Conservation (phyloP, 2,797 vertebrate species). For the Typhlichthys subterraneus region DNA sequence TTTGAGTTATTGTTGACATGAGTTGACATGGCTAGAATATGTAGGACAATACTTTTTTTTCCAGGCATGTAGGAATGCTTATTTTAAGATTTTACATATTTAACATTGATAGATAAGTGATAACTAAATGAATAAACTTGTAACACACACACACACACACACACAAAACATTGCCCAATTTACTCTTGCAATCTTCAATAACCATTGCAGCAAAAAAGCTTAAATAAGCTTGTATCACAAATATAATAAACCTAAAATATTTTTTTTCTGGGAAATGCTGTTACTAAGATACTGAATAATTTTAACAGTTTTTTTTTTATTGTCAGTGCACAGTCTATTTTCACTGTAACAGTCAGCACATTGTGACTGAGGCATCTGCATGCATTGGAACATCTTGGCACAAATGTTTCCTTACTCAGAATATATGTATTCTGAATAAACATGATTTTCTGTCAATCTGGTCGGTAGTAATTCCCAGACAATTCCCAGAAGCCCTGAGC, state of each 20-base stretch:
- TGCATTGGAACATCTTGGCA: conserved; percentile 7
- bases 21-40: not conserved
- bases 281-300: not conserved
- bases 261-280: not conserved
- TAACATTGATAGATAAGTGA: conserved; percentile 2
- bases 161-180: not conserved
- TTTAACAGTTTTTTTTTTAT: conserved; percentile 3
- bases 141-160: not conserved
- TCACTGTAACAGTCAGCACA: not conserved
- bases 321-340: not conserved
- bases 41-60: not conserved
- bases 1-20: not conserved
- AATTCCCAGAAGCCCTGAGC: conserved; percentile 64
- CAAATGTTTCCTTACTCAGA: conserved; percentile 17
- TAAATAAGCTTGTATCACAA: conserved; percentile 2
- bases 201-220: not conserved
- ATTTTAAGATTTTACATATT: not conserved
- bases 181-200: conserved; percentile 1
- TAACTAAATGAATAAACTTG: not conserved
- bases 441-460: conserved; percentile 35
- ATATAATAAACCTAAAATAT: not conserved
- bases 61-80: conserved; percentile 19
- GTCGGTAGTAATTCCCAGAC: conserved; percentile 19
- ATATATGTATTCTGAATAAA: not conserved
- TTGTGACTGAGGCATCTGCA: not conserved